Evolutionary conservation across 1,140 invertebrate species (phyloP), one percentile per base, ranked within the genome.

Genomic region (Bicyclus anynana): DNA sequence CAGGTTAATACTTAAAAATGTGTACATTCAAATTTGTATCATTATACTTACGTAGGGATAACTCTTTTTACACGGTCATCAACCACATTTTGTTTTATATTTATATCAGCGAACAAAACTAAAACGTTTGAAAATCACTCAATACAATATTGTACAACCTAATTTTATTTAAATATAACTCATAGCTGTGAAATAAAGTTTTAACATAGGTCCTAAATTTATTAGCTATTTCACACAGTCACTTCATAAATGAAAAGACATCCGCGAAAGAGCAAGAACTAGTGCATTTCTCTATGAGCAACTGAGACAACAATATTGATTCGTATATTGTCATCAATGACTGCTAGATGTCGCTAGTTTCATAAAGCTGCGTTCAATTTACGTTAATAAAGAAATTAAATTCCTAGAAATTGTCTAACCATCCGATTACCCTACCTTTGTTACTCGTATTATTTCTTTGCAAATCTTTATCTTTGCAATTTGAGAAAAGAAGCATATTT

Each of bases 1-100:
- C 9, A n/a, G n/a, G n/a, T n/a, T n/a, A n/a, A n/a, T n/a, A n/a
- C 29, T 0, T 33, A 33, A 18, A 49, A 0, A 33, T 49, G 9
- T 13, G 12, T 35, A 49, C 13, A 44, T 59, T 65, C 49, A 17
- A 69, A 79, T 75, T 72, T 57, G 72, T 70, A 68, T 72, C 65
- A 63, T 82, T 75, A 85, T 85, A 87, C 84, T 87, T 84, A 87
- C 84, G 81, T 81, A 82, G 74, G 48, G 63, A 74, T 62, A 77
- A 77, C 75, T 67, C 74, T 72, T 78, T 85, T 82, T 84, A 84
- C 80, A 75, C 74, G 84, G 80, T 87, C 81, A 84, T 87, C 79
- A 69, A 84, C 74, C 81, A 87, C 84, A 87, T 82, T 84, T 83
- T 78, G 72, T 72, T 67, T 66, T 53, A 68, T 59, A 68, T 59